A percentile compares a stretch with the other conserved stretches of the same genome.
Evolutionary conservation across 2,113 vertebrate genomes (phyloP).

Genomic region (Tor tambroides): DNA sequence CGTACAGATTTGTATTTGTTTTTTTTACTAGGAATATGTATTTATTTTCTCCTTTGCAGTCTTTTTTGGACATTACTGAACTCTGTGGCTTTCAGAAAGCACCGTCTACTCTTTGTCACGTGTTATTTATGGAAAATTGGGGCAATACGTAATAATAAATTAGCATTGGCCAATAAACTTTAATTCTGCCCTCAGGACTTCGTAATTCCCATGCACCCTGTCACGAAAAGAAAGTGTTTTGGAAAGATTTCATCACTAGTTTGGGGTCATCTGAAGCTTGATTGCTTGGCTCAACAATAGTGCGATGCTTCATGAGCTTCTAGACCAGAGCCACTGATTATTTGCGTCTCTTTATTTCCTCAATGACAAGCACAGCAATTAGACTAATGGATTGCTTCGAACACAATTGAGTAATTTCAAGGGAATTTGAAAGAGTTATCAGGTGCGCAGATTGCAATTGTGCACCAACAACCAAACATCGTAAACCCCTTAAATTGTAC

Average conservation of each 20-base stretch:
- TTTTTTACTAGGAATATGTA: no score
- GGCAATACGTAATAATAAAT: background rate
- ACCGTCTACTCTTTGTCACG: background rate
- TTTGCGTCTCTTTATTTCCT: background rate
- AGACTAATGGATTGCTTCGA: background rate
- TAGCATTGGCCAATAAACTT: conserved; percentile 11
- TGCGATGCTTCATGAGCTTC: background rate
- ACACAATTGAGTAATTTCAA: background rate
- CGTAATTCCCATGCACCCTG: background rate
- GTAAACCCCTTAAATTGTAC: background rate
- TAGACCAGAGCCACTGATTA: background rate
- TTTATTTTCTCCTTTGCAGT: no score
- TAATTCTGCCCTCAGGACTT: background rate
- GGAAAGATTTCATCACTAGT: background rate
- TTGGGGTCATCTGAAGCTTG: background rate
- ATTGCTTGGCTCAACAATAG: background rate
- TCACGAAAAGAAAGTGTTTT: background rate
- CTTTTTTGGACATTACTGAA: no score
- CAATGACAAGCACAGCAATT: conserved; percentile 9
- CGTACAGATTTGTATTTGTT: background rate
- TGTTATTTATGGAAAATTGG: background rate
- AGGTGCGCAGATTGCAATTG: background rate
- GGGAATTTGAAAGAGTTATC: background rate
- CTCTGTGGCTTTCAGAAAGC: background rate
- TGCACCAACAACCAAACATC: conserved; percentile 14